Conservation (phyloP, 2,113 vertebrate species). For the Thunnus maccoyii region DNA sequence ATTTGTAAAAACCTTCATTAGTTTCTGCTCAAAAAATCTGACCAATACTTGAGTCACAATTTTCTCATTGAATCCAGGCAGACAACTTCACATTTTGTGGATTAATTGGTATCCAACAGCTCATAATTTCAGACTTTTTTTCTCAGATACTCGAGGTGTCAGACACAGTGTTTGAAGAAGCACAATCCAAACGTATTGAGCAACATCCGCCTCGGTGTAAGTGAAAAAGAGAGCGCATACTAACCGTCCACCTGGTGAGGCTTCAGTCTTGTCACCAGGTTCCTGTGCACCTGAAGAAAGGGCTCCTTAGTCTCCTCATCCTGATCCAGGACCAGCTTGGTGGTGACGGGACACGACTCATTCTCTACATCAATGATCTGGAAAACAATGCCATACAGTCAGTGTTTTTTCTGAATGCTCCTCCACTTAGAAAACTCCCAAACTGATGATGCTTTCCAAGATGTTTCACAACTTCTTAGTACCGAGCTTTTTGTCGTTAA, state of each 20-base stretch:
- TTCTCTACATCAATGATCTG: conserved; percentile 91
- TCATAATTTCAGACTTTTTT: too few relatives aligned
- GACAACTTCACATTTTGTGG: not conserved
- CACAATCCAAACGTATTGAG: not conserved
- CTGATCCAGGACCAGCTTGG: conserved; percentile 95
- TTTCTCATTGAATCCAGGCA: not conserved
- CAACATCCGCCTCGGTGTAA: not conserved
- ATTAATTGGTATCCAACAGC: not conserved
- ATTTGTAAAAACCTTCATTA: too few relatives aligned
- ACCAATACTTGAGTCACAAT: not conserved
- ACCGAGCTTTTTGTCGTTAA: not conserved
- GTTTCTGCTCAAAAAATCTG: too few relatives aligned
- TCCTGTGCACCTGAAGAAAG: conserved; percentile 93
- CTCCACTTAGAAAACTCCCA: not conserved
- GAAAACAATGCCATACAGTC: not conserved
- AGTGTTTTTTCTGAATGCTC: not conserved
- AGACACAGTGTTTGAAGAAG: not conserved
- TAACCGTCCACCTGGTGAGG: conserved; percentile 91
- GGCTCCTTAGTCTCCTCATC: conserved; percentile 92
- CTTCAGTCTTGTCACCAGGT: conserved; percentile 93
- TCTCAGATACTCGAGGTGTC: not conserved
- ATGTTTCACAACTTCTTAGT: too few relatives aligned
- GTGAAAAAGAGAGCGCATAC: conserved; percentile 32
- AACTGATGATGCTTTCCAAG: not conserved
- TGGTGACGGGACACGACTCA: conserved; percentile 90